Evolutionary conservation across 92 coral and sea anemone genomes (phyloP).

Genomic region (Bergia sp.): DNA sequence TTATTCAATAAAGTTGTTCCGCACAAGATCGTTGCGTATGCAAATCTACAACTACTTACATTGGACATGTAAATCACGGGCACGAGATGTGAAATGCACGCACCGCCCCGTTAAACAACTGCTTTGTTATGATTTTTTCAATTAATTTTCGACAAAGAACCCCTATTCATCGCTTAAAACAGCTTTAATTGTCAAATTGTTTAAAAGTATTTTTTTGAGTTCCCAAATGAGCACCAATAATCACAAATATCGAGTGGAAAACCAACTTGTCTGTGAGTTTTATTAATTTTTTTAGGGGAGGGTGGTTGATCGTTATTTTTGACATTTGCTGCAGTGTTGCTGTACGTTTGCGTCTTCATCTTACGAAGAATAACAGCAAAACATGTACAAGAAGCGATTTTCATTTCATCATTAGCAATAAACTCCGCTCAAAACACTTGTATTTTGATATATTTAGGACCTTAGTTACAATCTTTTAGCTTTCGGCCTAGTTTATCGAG

Average conservation of each 20-base stretch:
- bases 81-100: no score
- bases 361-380: not conserved
- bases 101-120: no score
- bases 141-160: not conserved
- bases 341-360: not conserved
- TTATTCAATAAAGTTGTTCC: no score
- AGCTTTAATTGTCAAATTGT: not conserved
- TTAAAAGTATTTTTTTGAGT: not conserved
- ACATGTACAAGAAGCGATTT: not conserved
- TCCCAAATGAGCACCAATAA: not conserved
- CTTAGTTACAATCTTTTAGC: not conserved
- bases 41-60: not conserved
- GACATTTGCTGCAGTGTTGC: not conserved
- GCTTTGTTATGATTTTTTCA: not conserved
- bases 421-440: not conserved
- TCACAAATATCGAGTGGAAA: not conserved
- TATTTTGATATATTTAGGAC: no score
- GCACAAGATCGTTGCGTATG: no score
- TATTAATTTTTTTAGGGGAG: not conserved
- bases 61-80: not conserved
- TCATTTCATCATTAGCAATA: not conserved
- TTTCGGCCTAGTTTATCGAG: conserved; percentile 1
- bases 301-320: not conserved
- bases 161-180: no score
- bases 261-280: conserved; percentile 3